Evolutionary conservation across 2,113 vertebrate species (phyloP), one percentile per base, ranked within the genome.

Genomic region (Hemichromis elongatus): DNA sequence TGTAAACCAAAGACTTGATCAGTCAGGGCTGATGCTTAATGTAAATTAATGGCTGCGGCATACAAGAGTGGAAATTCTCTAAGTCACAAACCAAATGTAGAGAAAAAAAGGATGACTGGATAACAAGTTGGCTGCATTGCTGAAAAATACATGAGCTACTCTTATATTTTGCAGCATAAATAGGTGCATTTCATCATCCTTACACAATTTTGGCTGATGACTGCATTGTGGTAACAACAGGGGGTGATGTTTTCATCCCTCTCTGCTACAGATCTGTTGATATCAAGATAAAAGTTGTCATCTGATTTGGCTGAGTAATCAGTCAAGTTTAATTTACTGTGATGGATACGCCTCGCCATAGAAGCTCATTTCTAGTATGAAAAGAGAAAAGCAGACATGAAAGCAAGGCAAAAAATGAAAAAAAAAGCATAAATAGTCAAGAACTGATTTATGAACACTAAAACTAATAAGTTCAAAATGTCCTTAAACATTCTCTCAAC

Each of bases 161-260:
- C 40, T 80, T 68, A 42, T 79, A 84, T 77, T 80, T 75, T 59
- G 63, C 75, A 68, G 82, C 55, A 68, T 82, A 57, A 82, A 77
- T 86, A 82, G 75, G 73, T 21, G 52, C 52, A 47, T 90, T 90
- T 90, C 83, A 88, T 88, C 83, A 88, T 24, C 30, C 54, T 57
- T 47, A 53, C 50, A 73, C 63, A 50, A 82, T 52, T 33, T 68
- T 7, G 63, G 83, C 83, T 81, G 86, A 83, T 73, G 77, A 30
- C 70, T 42, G 84, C 79, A 53, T 5, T 12, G 53, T 59, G 54
- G 59, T 7, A 56, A 61, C 80, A 24, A 16, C 77, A 45, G 77
- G 77, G 77, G 80, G 82, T 33, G 30, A 82, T 63, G 79, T 66
- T 85, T 85, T 85, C 56, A 84, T 82, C 26, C 19, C 16, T 14